Percentiles rank a stretch among this genome's conserved stretches.
phyloP scores from a whole-genome alignment of 2,797 vertebrate genomes.

The Lemur catta region DNA sequence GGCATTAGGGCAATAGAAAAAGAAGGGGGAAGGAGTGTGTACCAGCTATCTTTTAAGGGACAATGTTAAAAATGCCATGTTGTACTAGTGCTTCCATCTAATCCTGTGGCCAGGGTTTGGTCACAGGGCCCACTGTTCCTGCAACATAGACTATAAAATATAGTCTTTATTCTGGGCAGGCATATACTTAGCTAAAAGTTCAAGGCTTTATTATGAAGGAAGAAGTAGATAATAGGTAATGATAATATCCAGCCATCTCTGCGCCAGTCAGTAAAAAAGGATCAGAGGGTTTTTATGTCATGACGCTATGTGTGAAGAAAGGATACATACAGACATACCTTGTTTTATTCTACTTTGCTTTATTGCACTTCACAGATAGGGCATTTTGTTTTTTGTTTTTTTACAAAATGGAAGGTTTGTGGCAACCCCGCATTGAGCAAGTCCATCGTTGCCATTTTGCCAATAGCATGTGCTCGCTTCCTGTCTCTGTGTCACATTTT shows the following conservation, averaged over 20 bases:
- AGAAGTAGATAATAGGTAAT: not conserved
- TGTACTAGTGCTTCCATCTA: not conserved
- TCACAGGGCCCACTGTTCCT: not conserved
- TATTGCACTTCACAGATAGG: not conserved
- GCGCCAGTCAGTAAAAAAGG: not conserved
- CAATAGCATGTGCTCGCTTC: not conserved
- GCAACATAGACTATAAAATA: not conserved
- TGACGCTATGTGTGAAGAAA: not conserved
- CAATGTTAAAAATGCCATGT: not conserved
- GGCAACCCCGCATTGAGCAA: not conserved
- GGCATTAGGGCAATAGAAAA: not conserved
- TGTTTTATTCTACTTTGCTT: not conserved
- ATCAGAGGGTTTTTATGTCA: not conserved
- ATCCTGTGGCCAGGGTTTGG: not conserved
- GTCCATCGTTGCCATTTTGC: not conserved
- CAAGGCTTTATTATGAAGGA: not conserved
- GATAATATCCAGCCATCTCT: not conserved
- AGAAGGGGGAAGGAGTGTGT: not conserved
- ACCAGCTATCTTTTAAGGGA: not conserved
- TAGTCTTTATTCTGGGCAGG: not conserved
- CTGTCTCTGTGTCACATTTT: not conserved
- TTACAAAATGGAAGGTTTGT: not conserved
- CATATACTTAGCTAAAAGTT: not conserved
- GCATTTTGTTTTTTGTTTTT: not conserved
- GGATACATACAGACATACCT: fast-evolving